phyloP scores from a whole-genome alignment of 2,797 vertebrate genomes.

The Potorous gilbertii region DNA sequence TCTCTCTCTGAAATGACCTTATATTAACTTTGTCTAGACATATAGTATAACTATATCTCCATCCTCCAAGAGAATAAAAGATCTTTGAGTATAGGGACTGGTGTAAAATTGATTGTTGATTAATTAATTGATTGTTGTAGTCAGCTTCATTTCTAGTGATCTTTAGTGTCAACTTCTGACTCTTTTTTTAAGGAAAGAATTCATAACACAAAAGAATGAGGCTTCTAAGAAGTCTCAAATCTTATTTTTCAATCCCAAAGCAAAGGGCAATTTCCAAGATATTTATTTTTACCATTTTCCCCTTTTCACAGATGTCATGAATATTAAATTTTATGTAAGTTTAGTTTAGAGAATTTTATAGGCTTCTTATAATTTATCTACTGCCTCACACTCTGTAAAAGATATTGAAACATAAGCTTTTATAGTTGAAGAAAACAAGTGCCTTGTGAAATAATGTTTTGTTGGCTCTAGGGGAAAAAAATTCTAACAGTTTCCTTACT shows the following conservation, averaged over 20 bases:
- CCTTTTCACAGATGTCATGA: neutral
- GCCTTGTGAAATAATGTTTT: neutral
- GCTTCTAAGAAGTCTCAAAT: neutral
- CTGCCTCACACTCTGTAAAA: neutral
- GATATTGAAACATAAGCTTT: neutral
- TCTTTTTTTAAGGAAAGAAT: neutral
- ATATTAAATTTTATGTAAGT: neutral
- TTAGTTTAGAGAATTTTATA: neutral
- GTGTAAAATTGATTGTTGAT: neutral
- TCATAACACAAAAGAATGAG: neutral
- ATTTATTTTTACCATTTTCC: neutral
- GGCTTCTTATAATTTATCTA: neutral
- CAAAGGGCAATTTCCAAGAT: neutral
- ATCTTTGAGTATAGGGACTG: neutral
- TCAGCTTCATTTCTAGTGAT: neutral
- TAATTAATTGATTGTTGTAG: neutral
- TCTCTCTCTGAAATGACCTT: neutral
- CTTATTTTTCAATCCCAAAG: neutral
- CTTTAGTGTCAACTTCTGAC: neutral
- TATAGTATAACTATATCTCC: too few species aligned
- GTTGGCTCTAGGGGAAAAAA: neutral
- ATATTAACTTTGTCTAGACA: neutral
- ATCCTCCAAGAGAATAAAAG: neutral
- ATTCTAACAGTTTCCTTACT: neutral
- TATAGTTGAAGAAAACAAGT: neutral